Base-by-base conservation (phyloP, 2,113 vertebrate species). In the Benitochromis conjunctus region DNA sequence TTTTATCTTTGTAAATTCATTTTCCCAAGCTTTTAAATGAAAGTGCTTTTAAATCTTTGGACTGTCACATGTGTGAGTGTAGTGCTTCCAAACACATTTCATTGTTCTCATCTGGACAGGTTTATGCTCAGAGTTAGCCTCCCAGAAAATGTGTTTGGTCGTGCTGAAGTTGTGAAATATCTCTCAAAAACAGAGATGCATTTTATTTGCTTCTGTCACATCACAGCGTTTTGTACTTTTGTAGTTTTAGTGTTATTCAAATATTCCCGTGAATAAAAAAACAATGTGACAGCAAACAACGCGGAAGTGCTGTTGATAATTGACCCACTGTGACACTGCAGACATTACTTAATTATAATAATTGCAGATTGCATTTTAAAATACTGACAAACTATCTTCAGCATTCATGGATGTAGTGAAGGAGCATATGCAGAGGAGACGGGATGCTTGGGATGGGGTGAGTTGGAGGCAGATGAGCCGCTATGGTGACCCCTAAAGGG, bases 1-100 rank as follows among this genome's bases (percentile, higher is more conserved):
- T 76, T 90, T 89, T 71, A 87, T 87, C 82, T 74, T 43, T 43
- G 51, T 79, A 64, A 83, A 89, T 85, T 80, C 8, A 79, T 91
- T 79, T 84, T 60, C 19, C 19, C 1, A 2, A 2, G 69, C 81
- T 57, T 62, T 55, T 71, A 58, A 89, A 76, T 43, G 19, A 85
- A 88, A 56, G 53, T 8, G 60, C 58, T 88, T 64, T 88, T 76
- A 71, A 89, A 89, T 84, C 69, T 80, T 36, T 10, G 58, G 1
- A 57, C 56, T 62, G 36, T 24, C 48, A 53, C 77, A 21, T 31
- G 26, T n/a, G 24, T 85, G 48, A 83, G 34, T 62, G 34, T 78
- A 66, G 29, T 57, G 31, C 56, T n/a, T 58, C 80, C 69, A 64
- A 81, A 82, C 51, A 31, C 57, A 57, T 86, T 43, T 80, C 78